Evolutionary conservation across 2,113 vertebrate genomes (phyloP).

Genomic region (Nicator chloris): DNA sequence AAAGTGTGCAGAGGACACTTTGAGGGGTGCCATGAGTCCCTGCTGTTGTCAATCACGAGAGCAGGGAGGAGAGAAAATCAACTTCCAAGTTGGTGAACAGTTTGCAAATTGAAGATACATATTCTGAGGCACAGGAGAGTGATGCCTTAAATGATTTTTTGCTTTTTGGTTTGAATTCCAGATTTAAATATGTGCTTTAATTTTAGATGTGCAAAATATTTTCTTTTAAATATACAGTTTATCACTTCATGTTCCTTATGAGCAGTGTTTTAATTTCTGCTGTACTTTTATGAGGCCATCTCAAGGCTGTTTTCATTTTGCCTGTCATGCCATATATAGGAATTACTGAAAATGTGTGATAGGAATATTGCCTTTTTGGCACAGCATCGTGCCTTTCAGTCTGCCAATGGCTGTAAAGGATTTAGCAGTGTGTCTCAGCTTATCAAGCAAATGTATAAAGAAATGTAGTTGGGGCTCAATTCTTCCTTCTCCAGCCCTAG

Average conservation of each 20-base stretch:
- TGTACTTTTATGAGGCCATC: neutral
- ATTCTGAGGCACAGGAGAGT: neutral
- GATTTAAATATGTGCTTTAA: neutral
- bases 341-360: neutral
- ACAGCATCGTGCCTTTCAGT: neutral
- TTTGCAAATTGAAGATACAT: neutral
- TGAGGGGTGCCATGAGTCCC: rapidly evolving
- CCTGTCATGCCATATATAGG: neutral
- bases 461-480: neutral
- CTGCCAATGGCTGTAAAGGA: neutral
- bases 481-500: neutral
- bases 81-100: neutral
- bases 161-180: neutral
- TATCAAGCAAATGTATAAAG: neutral
- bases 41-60: neutral
- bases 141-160: neutral
- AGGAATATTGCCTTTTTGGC: neutral
- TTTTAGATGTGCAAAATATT: neutral
- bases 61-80: neutral
- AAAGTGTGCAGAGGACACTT: neutral
- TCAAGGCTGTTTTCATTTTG: neutral
- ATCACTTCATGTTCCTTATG: neutral
- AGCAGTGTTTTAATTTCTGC: neutral
- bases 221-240: neutral
- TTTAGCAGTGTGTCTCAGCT: neutral